Evolutionary conservation across 2,888 invertebrate genomes (phyloP).

Genomic region (Drosophila mimica): DNA sequence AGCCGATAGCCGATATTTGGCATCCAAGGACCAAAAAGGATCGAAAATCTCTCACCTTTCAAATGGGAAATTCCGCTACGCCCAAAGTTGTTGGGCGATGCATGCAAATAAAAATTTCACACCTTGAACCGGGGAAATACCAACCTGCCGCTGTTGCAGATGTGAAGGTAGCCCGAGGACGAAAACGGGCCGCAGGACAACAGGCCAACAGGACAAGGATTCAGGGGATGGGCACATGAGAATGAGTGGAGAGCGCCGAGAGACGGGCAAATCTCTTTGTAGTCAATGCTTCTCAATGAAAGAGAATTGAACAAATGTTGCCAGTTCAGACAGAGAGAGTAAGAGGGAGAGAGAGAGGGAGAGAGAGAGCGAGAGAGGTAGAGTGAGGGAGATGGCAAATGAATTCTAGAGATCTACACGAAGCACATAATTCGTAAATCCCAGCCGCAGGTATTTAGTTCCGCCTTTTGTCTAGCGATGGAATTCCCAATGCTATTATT

Average conservation of each 20-base stretch:
- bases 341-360: neutral
- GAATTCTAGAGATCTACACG: conserved; percentile 39
- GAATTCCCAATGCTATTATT: conserved; percentile 82
- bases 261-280: conserved; percentile 5
- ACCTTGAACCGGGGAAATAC: conserved; percentile 74
- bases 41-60: conserved; percentile 72
- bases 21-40: conserved; percentile 38
- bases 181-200: neutral
- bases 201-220: neutral
- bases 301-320: conserved; percentile 14
- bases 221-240: neutral
- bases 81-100: conserved; percentile 37
- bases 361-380: neutral
- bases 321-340: neutral
- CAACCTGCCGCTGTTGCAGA: conserved; percentile 46
- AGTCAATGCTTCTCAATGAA: conserved; percentile 64
- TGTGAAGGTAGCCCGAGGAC: conserved; percentile 13
- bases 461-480: conserved; percentile 76
- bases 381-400: neutral
- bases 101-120: conserved; percentile 81
- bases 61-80: conserved; percentile 72
- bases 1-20: conserved; percentile 33
- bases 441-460: conserved; percentile 81
- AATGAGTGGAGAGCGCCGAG: conserved; percentile 12
- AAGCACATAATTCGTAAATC: conserved; percentile 73